Percentiles rank a stretch among this genome's conserved stretches.
Evolutionary conservation across 2,113 vertebrate species (phyloP).

Genomic region (Pangasianodon gigas): DNA sequence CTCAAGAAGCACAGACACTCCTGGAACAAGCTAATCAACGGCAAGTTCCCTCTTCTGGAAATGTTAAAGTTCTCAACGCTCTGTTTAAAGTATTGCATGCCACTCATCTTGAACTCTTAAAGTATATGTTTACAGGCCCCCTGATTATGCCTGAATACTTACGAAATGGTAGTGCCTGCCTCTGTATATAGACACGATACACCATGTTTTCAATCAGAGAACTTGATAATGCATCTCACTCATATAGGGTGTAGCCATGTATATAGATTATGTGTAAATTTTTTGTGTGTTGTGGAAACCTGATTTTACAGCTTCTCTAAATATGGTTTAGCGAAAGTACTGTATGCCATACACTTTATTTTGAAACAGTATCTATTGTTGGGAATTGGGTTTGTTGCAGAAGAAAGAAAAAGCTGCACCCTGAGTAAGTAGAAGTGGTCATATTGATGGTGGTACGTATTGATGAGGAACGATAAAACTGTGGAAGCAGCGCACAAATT

Average conservation of each 20-base stretch:
- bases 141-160: conserved; percentile 31
- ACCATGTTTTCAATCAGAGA: conserved; percentile 36
- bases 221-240: conserved; percentile 43
- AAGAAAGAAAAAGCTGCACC: neutral
- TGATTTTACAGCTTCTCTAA: conserved; percentile 44
- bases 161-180: conserved; percentile 47
- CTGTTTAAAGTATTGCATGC: conserved; percentile 44
- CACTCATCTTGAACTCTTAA: conserved; percentile 36
- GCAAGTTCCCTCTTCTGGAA: conserved; percentile 13
- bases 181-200: conserved; percentile 52
- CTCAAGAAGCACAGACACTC: conserved; percentile 46
- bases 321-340: conserved; percentile 55
- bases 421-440: neutral
- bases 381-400: conserved; percentile 19
- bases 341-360: conserved; percentile 54
- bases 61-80: conserved; percentile 8
- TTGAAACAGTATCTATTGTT: conserved; percentile 8
- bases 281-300: conserved; percentile 45
- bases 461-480: neutral
- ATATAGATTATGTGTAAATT: conserved; percentile 65
- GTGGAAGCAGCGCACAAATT: neutral
- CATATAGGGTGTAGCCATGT: conserved; percentile 61
- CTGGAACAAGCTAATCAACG: conserved; percentile 7
- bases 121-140: conserved; percentile 14
- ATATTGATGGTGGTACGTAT: neutral